Conservation (phyloP, 2,888 invertebrate genomes). For the Pseudococcus jackbeardsleyi region DNA sequence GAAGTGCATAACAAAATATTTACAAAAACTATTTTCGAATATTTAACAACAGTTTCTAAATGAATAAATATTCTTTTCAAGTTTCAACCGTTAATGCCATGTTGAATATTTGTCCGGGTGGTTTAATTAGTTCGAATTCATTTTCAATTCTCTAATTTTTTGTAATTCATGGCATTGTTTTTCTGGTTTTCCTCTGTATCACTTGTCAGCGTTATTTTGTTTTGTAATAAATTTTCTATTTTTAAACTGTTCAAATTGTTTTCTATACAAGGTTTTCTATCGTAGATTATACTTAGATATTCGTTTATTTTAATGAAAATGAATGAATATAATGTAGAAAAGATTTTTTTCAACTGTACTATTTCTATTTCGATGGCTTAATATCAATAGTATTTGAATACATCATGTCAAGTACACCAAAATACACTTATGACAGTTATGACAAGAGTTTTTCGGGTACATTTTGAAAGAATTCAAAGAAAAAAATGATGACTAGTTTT, state of each 20-base stretch:
- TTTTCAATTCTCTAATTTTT: not conserved
- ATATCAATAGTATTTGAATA: not conserved
- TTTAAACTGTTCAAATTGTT: not conserved
- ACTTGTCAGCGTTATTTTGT: not conserved
- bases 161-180: not conserved
- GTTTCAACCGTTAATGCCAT: not conserved
- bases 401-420: too few relatives aligned
- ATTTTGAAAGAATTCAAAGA: not conserved
- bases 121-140: not conserved
- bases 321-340: not conserved
- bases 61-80: not conserved
- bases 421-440: too few relatives aligned
- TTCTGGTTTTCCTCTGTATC: not conserved
- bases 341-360: not conserved
- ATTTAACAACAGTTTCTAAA: not conserved
- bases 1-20: not conserved
- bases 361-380: not conserved
- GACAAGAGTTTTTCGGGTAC: too few relatives aligned
- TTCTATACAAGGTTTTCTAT: not conserved
- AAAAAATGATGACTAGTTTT: not conserved
- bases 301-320: not conserved
- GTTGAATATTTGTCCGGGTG: not conserved
- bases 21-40: not conserved
- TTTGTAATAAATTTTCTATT: slow-evolving; percentile 4
- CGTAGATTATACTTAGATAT: not conserved